Conservation (phyloP, 2,888 invertebrate genomes). For the Cotesia congregata region DNA sequence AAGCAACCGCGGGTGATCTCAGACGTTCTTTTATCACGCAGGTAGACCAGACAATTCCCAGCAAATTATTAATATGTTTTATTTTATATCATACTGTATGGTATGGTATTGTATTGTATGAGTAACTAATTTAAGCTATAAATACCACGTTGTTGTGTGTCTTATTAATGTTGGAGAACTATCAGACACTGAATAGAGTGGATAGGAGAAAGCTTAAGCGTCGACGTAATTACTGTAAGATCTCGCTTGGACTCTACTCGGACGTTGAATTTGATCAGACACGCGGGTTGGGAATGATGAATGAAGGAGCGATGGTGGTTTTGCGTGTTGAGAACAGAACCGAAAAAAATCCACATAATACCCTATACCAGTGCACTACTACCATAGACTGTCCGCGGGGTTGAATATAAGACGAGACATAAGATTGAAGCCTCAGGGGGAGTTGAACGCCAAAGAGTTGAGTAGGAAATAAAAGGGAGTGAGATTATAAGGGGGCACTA, state of each 20-base stretch:
- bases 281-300: slow-evolving; percentile 61
- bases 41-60: slow-evolving; percentile 26
- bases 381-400: slow-evolving; percentile 22
- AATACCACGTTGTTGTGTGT: background rate
- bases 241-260: slow-evolving; percentile 34
- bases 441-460: slow-evolving; percentile 1
- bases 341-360: background rate
- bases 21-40: slow-evolving; percentile 28
- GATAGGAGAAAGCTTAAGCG: slow-evolving; percentile 40
- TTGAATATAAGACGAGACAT: slow-evolving; percentile 14
- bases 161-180: background rate
- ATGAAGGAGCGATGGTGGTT: slow-evolving; percentile 68
- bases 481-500: slow-evolving; percentile 33
- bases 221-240: slow-evolving; percentile 49
- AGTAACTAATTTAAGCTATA: background rate
- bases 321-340: slow-evolving; percentile 60
- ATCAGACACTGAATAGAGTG: slow-evolving; percentile 5
- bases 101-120: too few species aligned
- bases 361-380: background rate
- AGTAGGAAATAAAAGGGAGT: slow-evolving; percentile 9
- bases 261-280: slow-evolving; percentile 50
- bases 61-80: background rate
- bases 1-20: slow-evolving; percentile 37
- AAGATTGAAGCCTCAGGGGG: background rate
- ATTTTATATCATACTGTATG: slow-evolving; percentile 13